A percentile compares a stretch with the other conserved stretches of the same genome.
phyloP scores from a whole-genome alignment of 2,113 vertebrate genomes.

The Guaruba guarouba region DNA sequence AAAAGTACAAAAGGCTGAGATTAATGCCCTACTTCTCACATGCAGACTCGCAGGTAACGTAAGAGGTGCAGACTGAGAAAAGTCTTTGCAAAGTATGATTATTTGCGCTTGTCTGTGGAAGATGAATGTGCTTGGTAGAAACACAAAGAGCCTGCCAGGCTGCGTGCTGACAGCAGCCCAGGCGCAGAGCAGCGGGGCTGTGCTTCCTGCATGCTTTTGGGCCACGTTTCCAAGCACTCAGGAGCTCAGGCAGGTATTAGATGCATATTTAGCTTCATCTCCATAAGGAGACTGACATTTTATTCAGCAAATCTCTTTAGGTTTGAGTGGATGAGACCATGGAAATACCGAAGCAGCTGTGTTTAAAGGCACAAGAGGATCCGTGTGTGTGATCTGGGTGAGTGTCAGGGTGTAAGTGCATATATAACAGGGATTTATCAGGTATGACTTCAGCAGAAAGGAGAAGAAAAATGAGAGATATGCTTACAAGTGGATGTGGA shows the following conservation, averaged over 20 bases:
- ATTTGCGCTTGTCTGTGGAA: background rate
- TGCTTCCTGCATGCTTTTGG: background rate
- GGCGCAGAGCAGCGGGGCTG: background rate
- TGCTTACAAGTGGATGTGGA: background rate
- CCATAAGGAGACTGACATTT: background rate
- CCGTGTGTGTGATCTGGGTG: too few relatives aligned
- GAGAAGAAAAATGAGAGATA: background rate
- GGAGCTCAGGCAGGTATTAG: background rate
- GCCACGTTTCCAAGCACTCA: background rate
- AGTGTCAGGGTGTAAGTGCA: background rate
- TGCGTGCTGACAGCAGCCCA: background rate
- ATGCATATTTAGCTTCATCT: background rate
- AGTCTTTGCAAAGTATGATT: background rate
- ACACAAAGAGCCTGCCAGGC: background rate
- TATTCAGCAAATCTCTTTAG: background rate
- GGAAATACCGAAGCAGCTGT: background rate
- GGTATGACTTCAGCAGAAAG: background rate
- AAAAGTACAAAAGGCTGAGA: background rate
- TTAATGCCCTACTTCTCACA: background rate
- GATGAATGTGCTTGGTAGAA: background rate
- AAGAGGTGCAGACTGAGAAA: background rate
- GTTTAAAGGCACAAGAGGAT: background rate
- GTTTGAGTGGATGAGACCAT: background rate
- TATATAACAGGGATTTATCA: background rate
- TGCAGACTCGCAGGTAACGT: accelerated